These are phyloP conservation scores for Drosophila demipolita DNA, from an alignment of 2,888 invertebrate species.

Conservation along the genomic window DNA sequence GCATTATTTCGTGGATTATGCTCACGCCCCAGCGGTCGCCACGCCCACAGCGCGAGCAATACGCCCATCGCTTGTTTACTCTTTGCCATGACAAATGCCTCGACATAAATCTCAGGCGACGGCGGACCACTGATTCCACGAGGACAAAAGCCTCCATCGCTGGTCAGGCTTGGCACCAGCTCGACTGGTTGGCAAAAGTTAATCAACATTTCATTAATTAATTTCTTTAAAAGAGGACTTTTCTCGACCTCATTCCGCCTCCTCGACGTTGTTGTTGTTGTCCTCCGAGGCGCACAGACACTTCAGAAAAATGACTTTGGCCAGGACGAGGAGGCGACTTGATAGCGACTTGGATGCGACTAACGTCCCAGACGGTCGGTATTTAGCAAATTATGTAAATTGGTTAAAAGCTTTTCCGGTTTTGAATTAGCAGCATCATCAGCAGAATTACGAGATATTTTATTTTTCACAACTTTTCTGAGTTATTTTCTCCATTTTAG, in stretches of 20 bases:
- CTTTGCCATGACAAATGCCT: constrained; percentile 76
- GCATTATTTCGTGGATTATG: constrained; percentile 79
- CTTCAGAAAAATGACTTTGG: constrained; percentile 53
- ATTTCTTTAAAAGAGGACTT: constrained; percentile 71
- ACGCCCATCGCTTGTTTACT: constrained; percentile 73
- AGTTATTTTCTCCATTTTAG: constrained; percentile 53
- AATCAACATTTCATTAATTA: constrained; percentile 84
- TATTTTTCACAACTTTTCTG: constrained; percentile 57
- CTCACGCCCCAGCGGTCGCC: constrained; percentile 56
- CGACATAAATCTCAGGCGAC: constrained; percentile 77
- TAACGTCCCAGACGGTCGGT: constrained; percentile 47
- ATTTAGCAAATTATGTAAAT: constrained; percentile 82
- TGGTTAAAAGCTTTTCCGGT: constrained; percentile 83
- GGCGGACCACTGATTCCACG: constrained; percentile 30
- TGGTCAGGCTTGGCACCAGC: constrained; percentile 36
- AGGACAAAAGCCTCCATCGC: neutral
- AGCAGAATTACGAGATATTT: constrained; percentile 64
- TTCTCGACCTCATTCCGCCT: constrained; percentile 22
- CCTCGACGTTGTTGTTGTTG: constrained; percentile 9
- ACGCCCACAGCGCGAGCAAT: constrained; percentile 36
- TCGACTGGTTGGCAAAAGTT: constrained; percentile 78
- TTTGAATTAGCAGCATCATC: constrained; percentile 81
- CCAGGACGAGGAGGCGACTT: constrained; percentile 34
- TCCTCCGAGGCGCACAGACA: constrained; percentile 5
- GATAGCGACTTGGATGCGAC: constrained; percentile 20